phyloP scores from a whole-genome alignment of 2,113 vertebrate species.

The Clarias macrocephalus region DNA sequence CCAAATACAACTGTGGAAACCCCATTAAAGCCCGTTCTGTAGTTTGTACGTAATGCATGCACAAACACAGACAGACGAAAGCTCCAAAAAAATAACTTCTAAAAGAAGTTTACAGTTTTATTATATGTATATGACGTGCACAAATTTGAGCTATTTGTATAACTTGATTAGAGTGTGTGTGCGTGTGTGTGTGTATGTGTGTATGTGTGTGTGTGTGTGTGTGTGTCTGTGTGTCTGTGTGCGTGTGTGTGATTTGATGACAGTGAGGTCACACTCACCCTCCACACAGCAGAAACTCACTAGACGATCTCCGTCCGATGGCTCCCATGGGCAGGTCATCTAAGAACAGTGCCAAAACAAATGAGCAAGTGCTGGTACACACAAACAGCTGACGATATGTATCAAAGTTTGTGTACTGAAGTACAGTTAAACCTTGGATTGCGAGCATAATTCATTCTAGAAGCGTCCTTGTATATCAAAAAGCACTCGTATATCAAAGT shows the following conservation, averaged over 20 bases:
- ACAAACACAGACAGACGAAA: too few species aligned
- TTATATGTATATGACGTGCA: neutral
- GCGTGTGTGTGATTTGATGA: neutral
- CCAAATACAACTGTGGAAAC: too few species aligned
- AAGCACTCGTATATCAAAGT: too few species aligned
- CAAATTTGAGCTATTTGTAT: neutral
- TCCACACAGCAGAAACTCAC: slow-evolving; percentile 90
- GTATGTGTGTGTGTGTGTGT: neutral
- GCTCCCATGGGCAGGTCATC: slow-evolving; percentile 85
- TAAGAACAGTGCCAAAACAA: slow-evolving; percentile 57
- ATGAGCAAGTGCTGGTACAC: neutral
- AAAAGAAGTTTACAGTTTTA: too few species aligned
- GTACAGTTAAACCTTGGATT: too few species aligned
- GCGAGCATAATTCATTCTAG: too few species aligned
- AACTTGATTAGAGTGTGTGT: neutral
- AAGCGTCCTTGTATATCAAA: too few species aligned
- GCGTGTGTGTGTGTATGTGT: neutral
- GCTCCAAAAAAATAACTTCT: too few species aligned
- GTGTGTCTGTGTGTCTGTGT: neutral
- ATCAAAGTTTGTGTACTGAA: neutral
- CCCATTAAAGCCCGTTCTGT: too few species aligned
- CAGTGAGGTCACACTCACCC: slow-evolving; percentile 77
- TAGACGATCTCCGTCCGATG: slow-evolving; percentile 78
- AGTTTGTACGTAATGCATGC: too few species aligned
- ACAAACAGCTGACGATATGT: neutral